Evolutionary conservation across 1,140 invertebrate genomes (phyloP).

Genomic region (Brachionus koreanus): DNA sequence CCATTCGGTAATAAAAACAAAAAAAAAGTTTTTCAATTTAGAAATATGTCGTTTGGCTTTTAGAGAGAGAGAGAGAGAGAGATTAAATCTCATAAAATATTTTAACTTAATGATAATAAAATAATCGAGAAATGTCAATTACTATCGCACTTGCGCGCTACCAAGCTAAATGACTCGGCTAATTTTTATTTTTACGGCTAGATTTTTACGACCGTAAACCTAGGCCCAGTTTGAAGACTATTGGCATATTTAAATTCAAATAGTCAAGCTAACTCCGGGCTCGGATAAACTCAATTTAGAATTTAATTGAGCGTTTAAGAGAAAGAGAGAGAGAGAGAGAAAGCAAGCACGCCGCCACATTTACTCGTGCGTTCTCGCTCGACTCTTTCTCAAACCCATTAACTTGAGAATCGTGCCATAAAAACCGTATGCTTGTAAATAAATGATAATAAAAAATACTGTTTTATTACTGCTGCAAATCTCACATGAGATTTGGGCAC

Average conservation of each 20-base stretch:
- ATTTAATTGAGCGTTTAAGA: not conserved
- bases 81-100: not conserved
- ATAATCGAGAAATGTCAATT: not conserved
- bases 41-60: not conserved
- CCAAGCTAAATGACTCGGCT: not conserved
- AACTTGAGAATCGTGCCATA: not conserved
- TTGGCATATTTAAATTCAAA: not conserved
- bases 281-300: not conserved
- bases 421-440: not conserved
- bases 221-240: not conserved
- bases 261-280: not conserved
- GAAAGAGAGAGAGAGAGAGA: not conserved
- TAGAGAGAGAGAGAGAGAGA: too few relatives aligned
- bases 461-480: not conserved
- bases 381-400: not conserved
- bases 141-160: constrained; percentile 1
- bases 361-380: not conserved
- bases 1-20: not conserved
- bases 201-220: not conserved
- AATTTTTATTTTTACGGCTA: not conserved
- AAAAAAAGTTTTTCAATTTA: not conserved
- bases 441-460: not conserved
- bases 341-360: not conserved
- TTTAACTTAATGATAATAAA: not conserved
- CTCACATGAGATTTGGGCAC: not conserved